Conservation (phyloP, 92 coral and sea anemone genomes). For the Chrysogorgia sp. region DNA sequence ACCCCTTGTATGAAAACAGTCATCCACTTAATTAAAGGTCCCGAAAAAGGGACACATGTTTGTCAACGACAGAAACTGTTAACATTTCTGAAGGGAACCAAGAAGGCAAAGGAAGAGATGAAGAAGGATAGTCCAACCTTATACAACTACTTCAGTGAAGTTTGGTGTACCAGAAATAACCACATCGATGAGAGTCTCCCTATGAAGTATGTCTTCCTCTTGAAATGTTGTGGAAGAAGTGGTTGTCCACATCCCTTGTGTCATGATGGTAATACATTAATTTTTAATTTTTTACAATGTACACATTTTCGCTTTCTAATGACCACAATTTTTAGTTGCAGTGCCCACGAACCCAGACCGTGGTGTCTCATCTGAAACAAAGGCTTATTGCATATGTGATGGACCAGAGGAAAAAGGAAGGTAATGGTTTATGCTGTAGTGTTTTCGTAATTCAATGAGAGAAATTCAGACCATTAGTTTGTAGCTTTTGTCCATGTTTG, state of each 20-base stretch:
- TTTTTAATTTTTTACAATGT: neutral
- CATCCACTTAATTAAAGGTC: slow-evolving; percentile 42
- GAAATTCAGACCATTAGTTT: too few relatives aligned
- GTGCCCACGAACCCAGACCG: slow-evolving; percentile 10
- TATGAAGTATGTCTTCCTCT: slow-evolving; percentile 43
- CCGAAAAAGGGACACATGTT: neutral
- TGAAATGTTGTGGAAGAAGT: slow-evolving; percentile 54
- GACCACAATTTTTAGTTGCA: neutral
- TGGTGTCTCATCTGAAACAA: neutral
- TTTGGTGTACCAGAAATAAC: slow-evolving; percentile 46
- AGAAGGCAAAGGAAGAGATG: slow-evolving; percentile 34
- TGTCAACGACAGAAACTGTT: neutral
- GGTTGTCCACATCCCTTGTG: slow-evolving; percentile 57
- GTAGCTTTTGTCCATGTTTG: neutral
- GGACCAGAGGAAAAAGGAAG: slow-evolving; percentile 55
- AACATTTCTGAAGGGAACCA: slow-evolving; percentile 42
- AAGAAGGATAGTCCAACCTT: slow-evolving; percentile 5
- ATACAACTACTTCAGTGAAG: slow-evolving; percentile 15
- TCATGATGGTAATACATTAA: slow-evolving; percentile 13
- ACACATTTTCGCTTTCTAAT: neutral
- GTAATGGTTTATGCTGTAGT: neutral
- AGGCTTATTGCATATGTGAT: slow-evolving; percentile 32
- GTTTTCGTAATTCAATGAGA: neutral
- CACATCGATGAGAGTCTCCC: slow-evolving; percentile 52
- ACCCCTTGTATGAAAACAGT: slow-evolving; percentile 56